Percentiles rank a stretch among this genome's conserved stretches.
These are phyloP conservation scores for Neelides folsomi DNA, from an alignment of 2,888 invertebrate species.

Conservation along the genomic window DNA sequence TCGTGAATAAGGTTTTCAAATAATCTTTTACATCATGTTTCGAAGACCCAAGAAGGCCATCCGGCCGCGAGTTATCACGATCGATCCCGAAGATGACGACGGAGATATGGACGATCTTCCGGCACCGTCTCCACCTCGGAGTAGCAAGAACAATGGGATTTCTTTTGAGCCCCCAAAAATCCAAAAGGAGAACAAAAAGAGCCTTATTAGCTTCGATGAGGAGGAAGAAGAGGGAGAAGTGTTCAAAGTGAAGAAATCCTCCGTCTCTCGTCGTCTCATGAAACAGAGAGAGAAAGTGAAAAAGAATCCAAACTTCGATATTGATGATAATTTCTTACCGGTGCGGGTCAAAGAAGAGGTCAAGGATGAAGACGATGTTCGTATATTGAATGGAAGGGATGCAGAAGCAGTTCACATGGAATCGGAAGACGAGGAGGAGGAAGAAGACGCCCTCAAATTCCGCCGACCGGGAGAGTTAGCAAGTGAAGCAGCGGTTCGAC, in stretches of 20 bases:
- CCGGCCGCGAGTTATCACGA: conserved; percentile 25
- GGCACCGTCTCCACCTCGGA: not conserved
- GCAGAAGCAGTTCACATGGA: conserved; percentile 64
- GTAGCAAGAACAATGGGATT: not conserved
- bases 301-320: conserved; percentile 38
- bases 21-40: conserved; percentile 10
- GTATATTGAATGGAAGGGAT: conserved; percentile 65
- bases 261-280: conserved; percentile 78
- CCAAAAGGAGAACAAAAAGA: conserved; percentile 9
- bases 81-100: conserved; percentile 20
- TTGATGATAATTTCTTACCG: too few relatives aligned
- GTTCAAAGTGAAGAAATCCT: conserved; percentile 90
- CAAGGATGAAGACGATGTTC: conserved; percentile 24
- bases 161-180: conserved; percentile 1
- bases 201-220: conserved; percentile 26
- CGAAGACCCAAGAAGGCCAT: conserved; percentile 30
- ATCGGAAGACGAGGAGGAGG: conserved; percentile 48
- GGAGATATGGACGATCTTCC: conserved; percentile 30
- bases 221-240: conserved; percentile 53
- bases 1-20: too few relatives aligned
- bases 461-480: conserved; percentile 20
- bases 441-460: conserved; percentile 39
- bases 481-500: conserved; percentile 27
- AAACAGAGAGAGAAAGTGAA: conserved; percentile 69
- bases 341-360: conserved; percentile 27